A percentile compares a stretch with the other conserved stretches of the same genome.
These are phyloP conservation scores for Lepilemur ruficaudatus DNA, from an alignment of 2,797 vertebrate genomes.

Conservation along the genomic window DNA sequence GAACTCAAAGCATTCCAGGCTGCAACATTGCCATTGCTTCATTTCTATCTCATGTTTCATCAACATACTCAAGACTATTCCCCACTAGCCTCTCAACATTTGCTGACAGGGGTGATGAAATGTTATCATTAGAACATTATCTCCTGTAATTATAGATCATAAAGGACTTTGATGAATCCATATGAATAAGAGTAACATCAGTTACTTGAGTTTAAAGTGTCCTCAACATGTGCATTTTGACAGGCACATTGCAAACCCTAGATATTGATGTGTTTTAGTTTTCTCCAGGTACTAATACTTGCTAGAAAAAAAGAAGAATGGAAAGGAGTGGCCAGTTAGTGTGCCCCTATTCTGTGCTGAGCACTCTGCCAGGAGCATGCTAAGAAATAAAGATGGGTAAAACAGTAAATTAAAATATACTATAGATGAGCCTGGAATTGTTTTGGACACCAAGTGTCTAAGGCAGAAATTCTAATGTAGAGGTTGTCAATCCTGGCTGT, in stretches of 20 bases:
- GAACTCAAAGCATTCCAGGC: background rate
- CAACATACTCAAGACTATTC: background rate
- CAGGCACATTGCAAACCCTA: background rate
- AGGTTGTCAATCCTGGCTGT: background rate
- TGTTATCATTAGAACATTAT: slow-evolving; percentile 6
- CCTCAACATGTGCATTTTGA: background rate
- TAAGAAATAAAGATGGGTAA: slow-evolving; percentile 20
- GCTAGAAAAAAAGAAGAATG: slow-evolving; percentile 4
- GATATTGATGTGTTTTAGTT: background rate
- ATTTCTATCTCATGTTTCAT: slow-evolving; percentile 24
- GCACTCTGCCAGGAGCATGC: background rate
- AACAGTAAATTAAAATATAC: background rate
- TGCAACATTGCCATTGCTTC: background rate
- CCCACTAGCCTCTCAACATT: background rate
- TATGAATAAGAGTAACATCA: background rate
- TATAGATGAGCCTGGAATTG: background rate
- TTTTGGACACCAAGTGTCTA: background rate
- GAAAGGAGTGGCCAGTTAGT: background rate
- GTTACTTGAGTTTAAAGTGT: slow-evolving; percentile 27
- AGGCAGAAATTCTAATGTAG: slow-evolving; percentile 2
- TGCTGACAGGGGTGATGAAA: background rate
- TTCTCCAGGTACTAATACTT: background rate
- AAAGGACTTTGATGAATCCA: background rate
- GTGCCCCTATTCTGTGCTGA: background rate
- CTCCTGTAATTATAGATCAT: slow-evolving; percentile 6